A percentile compares a stretch with the other conserved stretches of the same genome.
Evolutionary conservation across 1,140 invertebrate genomes (phyloP).

Genomic region (Microplitis demolitor): DNA sequence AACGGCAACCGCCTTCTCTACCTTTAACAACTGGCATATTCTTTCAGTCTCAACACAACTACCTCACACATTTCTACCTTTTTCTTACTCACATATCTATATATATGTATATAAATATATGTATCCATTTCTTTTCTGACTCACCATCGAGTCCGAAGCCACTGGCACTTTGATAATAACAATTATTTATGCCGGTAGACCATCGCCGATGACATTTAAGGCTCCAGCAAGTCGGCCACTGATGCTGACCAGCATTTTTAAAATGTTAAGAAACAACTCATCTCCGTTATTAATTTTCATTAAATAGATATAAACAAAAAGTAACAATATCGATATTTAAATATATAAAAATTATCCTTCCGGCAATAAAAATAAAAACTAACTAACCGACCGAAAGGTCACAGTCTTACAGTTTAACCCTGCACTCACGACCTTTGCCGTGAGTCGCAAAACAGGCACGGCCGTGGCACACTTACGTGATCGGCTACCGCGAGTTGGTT

Average conservation of each 20-base stretch:
- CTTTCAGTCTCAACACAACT: too few relatives aligned
- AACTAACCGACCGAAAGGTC: not conserved
- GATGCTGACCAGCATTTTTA: not conserved
- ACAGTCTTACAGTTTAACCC: conserved; percentile 17
- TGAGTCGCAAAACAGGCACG: conserved; percentile 33
- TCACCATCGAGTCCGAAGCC: conserved; percentile 26
- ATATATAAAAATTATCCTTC: not conserved
- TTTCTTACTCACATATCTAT: not conserved
- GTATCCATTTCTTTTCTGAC: conserved; percentile 29
- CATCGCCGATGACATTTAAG: conserved; percentile 58
- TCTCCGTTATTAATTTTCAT: not conserved
- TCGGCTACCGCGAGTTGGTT: conserved; percentile 32
- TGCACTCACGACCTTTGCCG: conserved; percentile 32
- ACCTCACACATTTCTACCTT: not conserved
- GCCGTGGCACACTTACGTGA: conserved; percentile 51
- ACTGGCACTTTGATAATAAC: conserved; percentile 51
- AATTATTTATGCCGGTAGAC: conserved; percentile 54
- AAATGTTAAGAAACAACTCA: not conserved
- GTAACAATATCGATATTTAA: too few relatives aligned
- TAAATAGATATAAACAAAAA: too few relatives aligned
- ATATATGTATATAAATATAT: too few relatives aligned
- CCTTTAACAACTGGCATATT: conserved; percentile 12
- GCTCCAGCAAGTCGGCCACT: conserved; percentile 26
- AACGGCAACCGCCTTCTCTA: conserved; percentile 42
- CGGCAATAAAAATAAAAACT: not conserved